Conservation (phyloP, 1,140 invertebrate genomes). For the Heliconius nattereri region DNA sequence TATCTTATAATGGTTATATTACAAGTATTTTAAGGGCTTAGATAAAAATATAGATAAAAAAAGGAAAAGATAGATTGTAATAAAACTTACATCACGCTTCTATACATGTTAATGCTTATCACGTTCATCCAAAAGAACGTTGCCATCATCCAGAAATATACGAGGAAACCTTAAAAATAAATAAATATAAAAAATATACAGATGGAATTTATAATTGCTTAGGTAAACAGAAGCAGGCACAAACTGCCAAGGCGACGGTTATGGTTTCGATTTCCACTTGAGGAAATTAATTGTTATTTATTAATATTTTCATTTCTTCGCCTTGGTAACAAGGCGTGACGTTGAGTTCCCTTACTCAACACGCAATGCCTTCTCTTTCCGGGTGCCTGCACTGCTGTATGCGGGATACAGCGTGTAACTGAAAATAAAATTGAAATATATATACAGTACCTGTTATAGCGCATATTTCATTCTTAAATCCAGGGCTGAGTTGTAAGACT, state of each 20-base stretch:
- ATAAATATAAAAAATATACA: background rate
- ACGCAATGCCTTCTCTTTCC: too few relatives aligned
- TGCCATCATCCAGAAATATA: slow-evolving; percentile 84
- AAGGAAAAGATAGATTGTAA: too few relatives aligned
- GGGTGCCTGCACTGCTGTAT: too few relatives aligned
- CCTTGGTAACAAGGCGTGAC: too few relatives aligned
- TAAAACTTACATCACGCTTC: slow-evolving; percentile 82
- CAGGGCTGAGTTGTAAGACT: slow-evolving; percentile 76
- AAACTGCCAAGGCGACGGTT: too few relatives aligned
- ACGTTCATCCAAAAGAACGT: slow-evolving; percentile 87
- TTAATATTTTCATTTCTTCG: too few relatives aligned
- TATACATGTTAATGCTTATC: slow-evolving; percentile 84
- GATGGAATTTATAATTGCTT: background rate
- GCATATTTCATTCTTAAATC: slow-evolving; percentile 62
- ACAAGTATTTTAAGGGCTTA: too few relatives aligned
- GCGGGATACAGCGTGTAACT: too few relatives aligned
- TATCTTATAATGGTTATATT: background rate
- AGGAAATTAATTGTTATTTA: background rate
- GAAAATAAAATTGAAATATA: background rate
- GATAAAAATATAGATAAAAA: background rate
- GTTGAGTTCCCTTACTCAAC: too few relatives aligned
- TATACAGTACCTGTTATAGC: slow-evolving; percentile 71
- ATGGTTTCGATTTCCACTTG: background rate
- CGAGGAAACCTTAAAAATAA: slow-evolving; percentile 79
- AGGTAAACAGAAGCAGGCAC: too few relatives aligned